Percentiles rank a stretch among this genome's conserved stretches.
These are phyloP conservation scores for Euschistus heros DNA, from an alignment of 1,140 invertebrate species.

Conservation along the genomic window DNA sequence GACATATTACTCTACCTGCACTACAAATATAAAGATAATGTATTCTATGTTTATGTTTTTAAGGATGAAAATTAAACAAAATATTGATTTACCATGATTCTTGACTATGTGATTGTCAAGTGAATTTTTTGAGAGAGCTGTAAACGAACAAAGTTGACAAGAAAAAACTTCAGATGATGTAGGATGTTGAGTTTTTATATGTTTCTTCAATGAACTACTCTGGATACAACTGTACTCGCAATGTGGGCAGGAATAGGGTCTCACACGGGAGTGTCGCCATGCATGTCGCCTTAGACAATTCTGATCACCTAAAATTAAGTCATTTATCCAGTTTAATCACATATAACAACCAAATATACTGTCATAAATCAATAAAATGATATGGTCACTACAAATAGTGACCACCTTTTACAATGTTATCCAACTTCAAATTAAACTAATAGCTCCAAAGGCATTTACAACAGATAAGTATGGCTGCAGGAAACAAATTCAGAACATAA, in stretches of 20 bases:
- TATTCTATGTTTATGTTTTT: too few species aligned
- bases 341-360: too few species aligned
- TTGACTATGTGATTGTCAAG: slow-evolving; percentile 19
- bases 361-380: background rate
- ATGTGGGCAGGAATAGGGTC: slow-evolving; percentile 29
- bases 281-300: slow-evolving; percentile 70
- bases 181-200: slow-evolving; percentile 41
- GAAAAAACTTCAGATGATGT: slow-evolving; percentile 24
- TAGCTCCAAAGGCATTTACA: too few species aligned
- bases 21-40: too few species aligned
- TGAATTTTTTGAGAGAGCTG: slow-evolving; percentile 19
- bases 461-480: too few species aligned
- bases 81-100: background rate
- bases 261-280: slow-evolving; percentile 38
- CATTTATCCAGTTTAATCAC: background rate
- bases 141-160: slow-evolving; percentile 24
- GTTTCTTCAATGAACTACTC: slow-evolving; percentile 49
- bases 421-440: background rate
- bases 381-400: background rate
- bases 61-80: too few species aligned
- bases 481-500: too few species aligned
- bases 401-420: background rate
- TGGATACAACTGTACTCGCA: slow-evolving; percentile 52
- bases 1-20: too few species aligned
- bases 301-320: slow-evolving; percentile 44